phyloP scores from a whole-genome alignment of 2,797 vertebrate genomes.

The Clarias platycephalus region DNA sequence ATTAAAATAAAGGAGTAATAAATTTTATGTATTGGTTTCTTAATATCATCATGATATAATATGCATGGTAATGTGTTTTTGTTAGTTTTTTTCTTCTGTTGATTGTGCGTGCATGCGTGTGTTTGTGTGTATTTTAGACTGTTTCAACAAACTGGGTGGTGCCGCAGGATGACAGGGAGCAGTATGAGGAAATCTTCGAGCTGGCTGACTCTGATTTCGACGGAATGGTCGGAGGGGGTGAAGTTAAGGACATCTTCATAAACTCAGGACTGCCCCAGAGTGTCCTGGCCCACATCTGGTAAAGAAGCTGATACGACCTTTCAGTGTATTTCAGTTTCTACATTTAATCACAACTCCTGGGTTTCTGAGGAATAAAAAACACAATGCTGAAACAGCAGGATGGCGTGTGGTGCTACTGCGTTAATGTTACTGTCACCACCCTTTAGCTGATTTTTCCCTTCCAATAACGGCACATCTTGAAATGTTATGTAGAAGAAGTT shows the following conservation, averaged over 20 bases:
- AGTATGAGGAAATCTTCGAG: conserved; percentile 90
- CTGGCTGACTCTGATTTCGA: conserved; percentile 88
- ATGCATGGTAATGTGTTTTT: neutral
- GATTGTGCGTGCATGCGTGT: conserved; percentile 1
- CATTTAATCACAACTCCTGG: neutral
- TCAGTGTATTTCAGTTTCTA: neutral
- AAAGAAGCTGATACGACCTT: conserved; percentile 58
- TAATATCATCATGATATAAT: neutral
- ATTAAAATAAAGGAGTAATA: neutral
- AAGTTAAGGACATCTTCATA: conserved; percentile 98
- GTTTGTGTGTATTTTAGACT: conserved; percentile 59
- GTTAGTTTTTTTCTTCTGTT: neutral
- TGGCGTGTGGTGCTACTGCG: neutral
- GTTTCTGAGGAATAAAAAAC: neutral
- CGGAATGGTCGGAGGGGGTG: conserved; percentile 86
- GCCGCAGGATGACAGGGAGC: conserved; percentile 82
- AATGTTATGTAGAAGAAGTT: neutral
- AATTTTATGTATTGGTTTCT: neutral
- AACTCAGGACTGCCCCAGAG: conserved; percentile 90
- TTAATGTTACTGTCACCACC: neutral
- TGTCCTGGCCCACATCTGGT: conserved; percentile 95
- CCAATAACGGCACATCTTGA: neutral
- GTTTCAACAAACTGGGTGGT: conserved; percentile 85
- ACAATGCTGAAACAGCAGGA: neutral
- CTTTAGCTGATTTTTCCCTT: neutral